A percentile compares a stretch with the other conserved stretches of the same genome.
Evolutionary conservation across 2,113 vertebrate species (phyloP).

Genomic region (Myotis davidii): DNA sequence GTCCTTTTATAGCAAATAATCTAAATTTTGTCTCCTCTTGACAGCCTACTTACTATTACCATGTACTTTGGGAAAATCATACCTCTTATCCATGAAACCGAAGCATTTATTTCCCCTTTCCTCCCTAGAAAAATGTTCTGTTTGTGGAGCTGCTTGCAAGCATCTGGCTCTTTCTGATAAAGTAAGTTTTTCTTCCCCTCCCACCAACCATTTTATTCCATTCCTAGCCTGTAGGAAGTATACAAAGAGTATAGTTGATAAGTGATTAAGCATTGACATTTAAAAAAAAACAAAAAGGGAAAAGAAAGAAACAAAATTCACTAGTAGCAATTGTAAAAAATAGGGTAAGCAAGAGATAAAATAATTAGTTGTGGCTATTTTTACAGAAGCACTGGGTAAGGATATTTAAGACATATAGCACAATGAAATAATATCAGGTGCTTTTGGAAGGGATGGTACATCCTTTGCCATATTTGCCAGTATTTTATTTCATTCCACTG

Average conservation of each 20-base stretch:
- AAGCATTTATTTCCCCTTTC: constrained; percentile 14
- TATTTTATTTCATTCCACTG: constrained; percentile 53
- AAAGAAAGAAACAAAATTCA: not conserved
- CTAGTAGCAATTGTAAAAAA: not conserved
- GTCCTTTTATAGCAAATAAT: constrained; percentile 42
- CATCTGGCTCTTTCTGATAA: constrained; percentile 89
- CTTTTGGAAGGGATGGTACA: not conserved
- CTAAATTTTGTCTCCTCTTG: constrained; percentile 3
- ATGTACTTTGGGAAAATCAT: constrained; percentile 26
- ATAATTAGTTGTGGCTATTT: constrained; percentile 32
- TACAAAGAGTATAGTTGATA: not conserved
- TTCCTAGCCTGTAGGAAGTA: constrained; percentile 37
- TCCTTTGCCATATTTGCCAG: not conserved
- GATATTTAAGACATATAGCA: not conserved
- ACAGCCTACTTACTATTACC: constrained; percentile 4
- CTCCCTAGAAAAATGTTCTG: constrained; percentile 86
- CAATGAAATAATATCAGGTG: not conserved
- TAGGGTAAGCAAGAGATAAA: not conserved
- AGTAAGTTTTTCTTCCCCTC: constrained; percentile 80
- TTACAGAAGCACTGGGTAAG: not conserved
- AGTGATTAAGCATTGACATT: not conserved
- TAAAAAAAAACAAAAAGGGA: no score
- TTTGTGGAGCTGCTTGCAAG: constrained; percentile 88
- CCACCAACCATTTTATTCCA: not conserved
- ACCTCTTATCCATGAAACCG: constrained; percentile 2